These are phyloP conservation scores for Callorhinus ursinus DNA, from an alignment of 2,113 vertebrate species.

Conservation along the genomic window DNA sequence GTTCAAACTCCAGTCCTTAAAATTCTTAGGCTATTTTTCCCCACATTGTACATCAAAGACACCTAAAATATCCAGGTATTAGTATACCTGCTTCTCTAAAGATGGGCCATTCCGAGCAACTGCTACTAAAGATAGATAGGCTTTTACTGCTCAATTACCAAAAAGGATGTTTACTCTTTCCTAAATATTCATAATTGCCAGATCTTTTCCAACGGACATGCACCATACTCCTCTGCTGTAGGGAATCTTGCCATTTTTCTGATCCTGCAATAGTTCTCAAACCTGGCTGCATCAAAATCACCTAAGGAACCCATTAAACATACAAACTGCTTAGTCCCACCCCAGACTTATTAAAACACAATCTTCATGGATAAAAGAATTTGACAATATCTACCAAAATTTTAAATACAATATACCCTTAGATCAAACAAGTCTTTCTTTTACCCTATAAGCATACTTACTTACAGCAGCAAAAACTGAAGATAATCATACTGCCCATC, in stretches of 20 bases:
- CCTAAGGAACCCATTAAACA: neutral
- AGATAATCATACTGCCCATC: neutral
- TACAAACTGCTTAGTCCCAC: neutral
- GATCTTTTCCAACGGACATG: neutral
- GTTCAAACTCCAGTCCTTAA: neutral
- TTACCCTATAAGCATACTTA: neutral
- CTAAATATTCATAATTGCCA: neutral
- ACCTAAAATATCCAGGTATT: neutral
- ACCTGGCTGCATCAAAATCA: neutral
- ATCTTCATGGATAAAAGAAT: conserved; percentile 28
- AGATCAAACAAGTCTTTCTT: conserved; percentile 12
- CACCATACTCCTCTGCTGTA: neutral
- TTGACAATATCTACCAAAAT: conserved; percentile 13
- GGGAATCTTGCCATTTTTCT: neutral
- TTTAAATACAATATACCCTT: conserved; percentile 13
- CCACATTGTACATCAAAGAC: neutral
- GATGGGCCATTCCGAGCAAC: neutral
- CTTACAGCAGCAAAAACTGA: neutral
- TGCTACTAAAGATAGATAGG: neutral
- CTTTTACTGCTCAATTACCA: neutral
- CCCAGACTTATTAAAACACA: conserved; percentile 15
- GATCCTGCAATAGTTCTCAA: neutral
- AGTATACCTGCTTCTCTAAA: neutral
- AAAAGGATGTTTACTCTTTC: neutral
- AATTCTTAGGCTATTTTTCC: conserved; percentile 7